Evolutionary conservation across 2,113 vertebrate species (phyloP).

Genomic region (Macrotus californicus): DNA sequence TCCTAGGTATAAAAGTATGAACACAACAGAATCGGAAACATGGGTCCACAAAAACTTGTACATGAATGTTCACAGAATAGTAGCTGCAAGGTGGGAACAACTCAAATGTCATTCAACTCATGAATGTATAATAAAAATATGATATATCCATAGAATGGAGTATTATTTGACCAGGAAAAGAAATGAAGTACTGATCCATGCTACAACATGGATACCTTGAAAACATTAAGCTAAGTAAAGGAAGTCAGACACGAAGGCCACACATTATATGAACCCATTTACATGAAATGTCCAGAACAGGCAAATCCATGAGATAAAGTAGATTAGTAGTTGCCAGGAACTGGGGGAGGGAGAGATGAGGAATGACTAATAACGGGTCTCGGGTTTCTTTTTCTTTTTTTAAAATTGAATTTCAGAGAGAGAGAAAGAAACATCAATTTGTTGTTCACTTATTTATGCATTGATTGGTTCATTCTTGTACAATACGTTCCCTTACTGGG

Average conservation of each 20-base stretch:
- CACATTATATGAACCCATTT: conserved; percentile 9
- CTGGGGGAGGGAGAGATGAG: not conserved
- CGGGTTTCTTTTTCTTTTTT: not conserved
- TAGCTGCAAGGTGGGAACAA: not conserved
- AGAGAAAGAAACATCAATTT: not conserved
- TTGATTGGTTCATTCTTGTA: not conserved
- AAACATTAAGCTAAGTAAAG: conserved; percentile 26
- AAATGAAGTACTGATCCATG: not conserved
- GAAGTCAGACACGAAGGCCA: conserved; percentile 2
- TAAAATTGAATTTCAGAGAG: not conserved
- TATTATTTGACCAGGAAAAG: conserved; percentile 25
- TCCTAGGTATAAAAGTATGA: conserved; percentile 17
- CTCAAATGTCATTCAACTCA: not conserved
- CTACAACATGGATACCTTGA: not conserved
- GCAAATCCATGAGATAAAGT: not conserved
- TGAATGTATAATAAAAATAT: not conserved
- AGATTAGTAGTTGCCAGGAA: not conserved
- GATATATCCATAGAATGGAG: not conserved
- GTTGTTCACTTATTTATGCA: not conserved
- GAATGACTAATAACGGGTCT: not conserved
- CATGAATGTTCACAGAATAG: not conserved
- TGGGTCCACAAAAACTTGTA: not conserved
- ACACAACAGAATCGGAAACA: not conserved
- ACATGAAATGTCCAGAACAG: not conserved
- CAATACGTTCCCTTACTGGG: not conserved